phyloP scores from a whole-genome alignment of 1,140 invertebrate species.

The Stegodyphus dumicola region DNA sequence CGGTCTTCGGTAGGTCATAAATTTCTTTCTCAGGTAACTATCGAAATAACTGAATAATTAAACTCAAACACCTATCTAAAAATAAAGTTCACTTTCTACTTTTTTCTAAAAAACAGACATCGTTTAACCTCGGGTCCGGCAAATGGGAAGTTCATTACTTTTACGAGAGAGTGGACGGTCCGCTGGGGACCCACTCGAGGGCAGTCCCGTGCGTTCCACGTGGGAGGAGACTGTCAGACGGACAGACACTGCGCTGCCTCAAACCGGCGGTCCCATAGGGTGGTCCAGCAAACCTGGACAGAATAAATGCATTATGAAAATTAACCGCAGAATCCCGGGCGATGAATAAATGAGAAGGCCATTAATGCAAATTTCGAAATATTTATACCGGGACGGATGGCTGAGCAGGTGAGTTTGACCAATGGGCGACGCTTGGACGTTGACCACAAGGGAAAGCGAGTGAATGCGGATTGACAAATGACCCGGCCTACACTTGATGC shows the following conservation, averaged over 20 bases:
- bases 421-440: conserved; percentile 38
- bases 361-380: conserved; percentile 60
- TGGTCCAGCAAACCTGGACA: conserved; percentile 28
- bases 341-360: conserved; percentile 53
- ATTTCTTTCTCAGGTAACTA: conserved; percentile 34
- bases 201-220: conserved; percentile 5
- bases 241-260: background rate
- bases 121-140: conserved; percentile 19
- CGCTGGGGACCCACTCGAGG: background rate
- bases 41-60: conserved; percentile 52
- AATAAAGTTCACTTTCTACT: conserved; percentile 7
- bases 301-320: conserved; percentile 59
- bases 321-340: conserved; percentile 53
- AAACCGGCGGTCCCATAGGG: conserved; percentile 28
- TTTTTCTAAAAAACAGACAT: conserved; percentile 5
- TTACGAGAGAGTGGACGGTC: conserved; percentile 15
- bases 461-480: conserved; percentile 49
- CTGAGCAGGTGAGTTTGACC: conserved; percentile 48
- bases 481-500: conserved; percentile 46
- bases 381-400: conserved; percentile 50
- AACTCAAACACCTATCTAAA: conserved; percentile 49
- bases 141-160: conserved; percentile 29
- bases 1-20: conserved; percentile 9
- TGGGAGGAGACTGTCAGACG: conserved; percentile 43
- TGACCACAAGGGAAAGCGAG: conserved; percentile 24